Conservation (phyloP, 2,113 vertebrate genomes). For the Falco punctatus region DNA sequence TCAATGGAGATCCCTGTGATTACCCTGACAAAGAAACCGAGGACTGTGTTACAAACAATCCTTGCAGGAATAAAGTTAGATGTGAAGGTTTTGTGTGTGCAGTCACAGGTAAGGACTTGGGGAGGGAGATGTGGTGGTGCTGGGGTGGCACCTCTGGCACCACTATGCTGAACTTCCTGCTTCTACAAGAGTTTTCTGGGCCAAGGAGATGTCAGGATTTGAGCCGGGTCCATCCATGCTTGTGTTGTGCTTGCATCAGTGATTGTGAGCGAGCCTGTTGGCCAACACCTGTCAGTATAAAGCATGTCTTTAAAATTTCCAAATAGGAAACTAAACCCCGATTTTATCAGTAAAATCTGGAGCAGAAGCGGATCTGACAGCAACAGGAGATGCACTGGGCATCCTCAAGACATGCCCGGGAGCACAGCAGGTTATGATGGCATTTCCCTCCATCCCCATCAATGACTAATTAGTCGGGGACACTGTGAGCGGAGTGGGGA, state of each 20-base stretch:
- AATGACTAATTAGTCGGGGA: background rate
- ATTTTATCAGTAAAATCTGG: background rate
- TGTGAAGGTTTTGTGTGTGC: conserved; percentile 90
- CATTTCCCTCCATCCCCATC: background rate
- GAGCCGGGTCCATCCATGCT: background rate
- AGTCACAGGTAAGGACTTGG: conserved; percentile 79
- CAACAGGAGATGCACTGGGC: background rate
- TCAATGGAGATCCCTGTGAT: conserved; percentile 82
- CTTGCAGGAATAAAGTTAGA: conserved; percentile 77
- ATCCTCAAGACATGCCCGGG: background rate
- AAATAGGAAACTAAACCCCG: background rate
- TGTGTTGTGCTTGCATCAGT: background rate
- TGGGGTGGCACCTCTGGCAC: background rate
- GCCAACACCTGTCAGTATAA: background rate
- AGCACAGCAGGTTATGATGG: background rate
- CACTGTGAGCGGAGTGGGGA: background rate
- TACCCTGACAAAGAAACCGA: conserved; percentile 80
- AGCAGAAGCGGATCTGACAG: background rate
- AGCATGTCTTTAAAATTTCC: background rate
- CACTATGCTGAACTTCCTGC: background rate
- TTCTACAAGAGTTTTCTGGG: background rate
- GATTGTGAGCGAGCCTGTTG: background rate
- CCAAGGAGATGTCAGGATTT: background rate
- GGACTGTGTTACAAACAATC: conserved; percentile 73
- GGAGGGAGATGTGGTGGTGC: background rate